Evolutionary conservation across 2,888 invertebrate genomes (phyloP).

Genomic region (Falcaria lacertinaria): DNA sequence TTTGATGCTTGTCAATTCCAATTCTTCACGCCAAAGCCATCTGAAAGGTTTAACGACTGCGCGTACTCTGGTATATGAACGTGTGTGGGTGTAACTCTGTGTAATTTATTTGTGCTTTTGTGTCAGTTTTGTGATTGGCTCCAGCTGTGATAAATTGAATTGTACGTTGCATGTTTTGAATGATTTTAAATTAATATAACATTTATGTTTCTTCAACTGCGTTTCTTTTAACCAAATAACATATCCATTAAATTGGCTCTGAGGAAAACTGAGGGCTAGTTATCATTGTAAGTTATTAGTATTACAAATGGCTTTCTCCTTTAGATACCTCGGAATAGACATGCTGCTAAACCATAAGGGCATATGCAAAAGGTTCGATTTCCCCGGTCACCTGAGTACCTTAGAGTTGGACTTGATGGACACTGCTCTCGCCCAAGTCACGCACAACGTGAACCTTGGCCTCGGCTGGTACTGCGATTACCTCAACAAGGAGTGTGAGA

Average conservation of each 20-base stretch:
- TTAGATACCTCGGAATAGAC: constrained; percentile 45
- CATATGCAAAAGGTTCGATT: constrained; percentile 40
- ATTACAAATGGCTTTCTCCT: too few species aligned
- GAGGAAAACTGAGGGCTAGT: too few species aligned
- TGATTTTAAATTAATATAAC: neutral
- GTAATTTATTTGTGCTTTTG: constrained; percentile 2
- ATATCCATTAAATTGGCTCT: too few species aligned
- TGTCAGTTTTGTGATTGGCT: constrained; percentile 4
- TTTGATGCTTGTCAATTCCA: constrained; percentile 38
- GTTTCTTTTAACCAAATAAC: too few species aligned
- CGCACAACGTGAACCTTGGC: constrained; percentile 29
- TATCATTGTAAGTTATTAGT: too few species aligned
- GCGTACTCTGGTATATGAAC: constrained; percentile 45
- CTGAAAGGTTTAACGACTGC: constrained; percentile 48
- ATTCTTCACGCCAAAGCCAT: constrained; percentile 41
- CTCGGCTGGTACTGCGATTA: constrained; percentile 31
- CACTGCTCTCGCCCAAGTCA: constrained; percentile 25
- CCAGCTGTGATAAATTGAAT: constrained; percentile 9
- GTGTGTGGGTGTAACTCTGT: constrained; percentile 6
- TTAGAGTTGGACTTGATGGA: constrained; percentile 40
- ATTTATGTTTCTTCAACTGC: too few species aligned
- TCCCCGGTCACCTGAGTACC: constrained; percentile 36
- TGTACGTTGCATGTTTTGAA: neutral
- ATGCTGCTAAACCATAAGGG: constrained; percentile 44
- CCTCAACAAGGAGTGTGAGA: constrained; percentile 9